phyloP scores from a whole-genome alignment of 1,140 invertebrate genomes.

The Conopomorpha cramerella region DNA sequence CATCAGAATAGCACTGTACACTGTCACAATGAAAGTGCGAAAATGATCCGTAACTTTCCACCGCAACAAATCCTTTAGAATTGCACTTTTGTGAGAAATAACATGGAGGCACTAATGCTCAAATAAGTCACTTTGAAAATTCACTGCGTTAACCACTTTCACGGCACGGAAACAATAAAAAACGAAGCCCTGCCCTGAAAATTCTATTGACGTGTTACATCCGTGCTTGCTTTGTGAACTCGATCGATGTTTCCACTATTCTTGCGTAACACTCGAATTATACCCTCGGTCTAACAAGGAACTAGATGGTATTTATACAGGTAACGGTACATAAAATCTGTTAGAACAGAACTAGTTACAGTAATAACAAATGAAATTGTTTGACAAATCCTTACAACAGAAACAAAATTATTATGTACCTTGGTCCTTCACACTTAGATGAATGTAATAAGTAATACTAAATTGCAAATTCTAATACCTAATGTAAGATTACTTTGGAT shows the following conservation, averaged over 20 bases:
- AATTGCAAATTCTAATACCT: slow-evolving; percentile 38
- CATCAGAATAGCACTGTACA: no score
- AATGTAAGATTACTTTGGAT: slow-evolving; percentile 51
- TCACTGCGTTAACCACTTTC: slow-evolving; percentile 24
- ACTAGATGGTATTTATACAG: no score
- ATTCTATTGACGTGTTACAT: slow-evolving; percentile 58
- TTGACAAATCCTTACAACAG: slow-evolving; percentile 29
- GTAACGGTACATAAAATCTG: no score
- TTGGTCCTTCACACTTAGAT: slow-evolving; percentile 46
- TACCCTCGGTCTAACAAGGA: no score
- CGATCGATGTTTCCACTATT: slow-evolving; percentile 36
- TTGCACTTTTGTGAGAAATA: no score
- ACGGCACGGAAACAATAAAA: slow-evolving; percentile 36
- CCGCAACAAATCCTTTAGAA: no score
- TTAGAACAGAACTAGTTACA: no score
- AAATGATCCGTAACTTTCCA: no score
- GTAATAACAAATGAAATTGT: slow-evolving; percentile 52
- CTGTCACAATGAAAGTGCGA: no score
- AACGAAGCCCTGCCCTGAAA: slow-evolving; percentile 45
- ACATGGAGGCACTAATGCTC: no score
- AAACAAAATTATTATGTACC: slow-evolving; percentile 46
- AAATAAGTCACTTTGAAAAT: no score
- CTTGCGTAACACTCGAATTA: slow-evolving; percentile 9
- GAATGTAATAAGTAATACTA: slow-evolving; percentile 34
- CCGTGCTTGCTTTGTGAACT: no score